Evolutionary conservation across 2,113 vertebrate genomes (phyloP), one percentile per base, ranked within the genome.

Genomic region (Takifugu flavidus): DNA sequence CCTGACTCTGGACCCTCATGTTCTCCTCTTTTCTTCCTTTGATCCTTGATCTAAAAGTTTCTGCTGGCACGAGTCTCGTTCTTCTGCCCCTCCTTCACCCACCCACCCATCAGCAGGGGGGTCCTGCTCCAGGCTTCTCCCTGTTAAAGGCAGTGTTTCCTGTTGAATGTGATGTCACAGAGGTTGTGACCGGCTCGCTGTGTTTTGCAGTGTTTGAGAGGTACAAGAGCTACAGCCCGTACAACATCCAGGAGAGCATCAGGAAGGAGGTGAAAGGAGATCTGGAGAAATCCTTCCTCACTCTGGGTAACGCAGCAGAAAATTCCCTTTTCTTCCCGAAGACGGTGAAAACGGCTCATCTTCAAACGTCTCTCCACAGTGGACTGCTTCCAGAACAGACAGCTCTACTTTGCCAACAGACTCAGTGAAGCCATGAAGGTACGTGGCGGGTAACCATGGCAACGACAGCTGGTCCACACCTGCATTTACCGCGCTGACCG

Each of bases 361-460:
- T 0, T 14, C n/a, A 10, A 2, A 0, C 54, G 11, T 58, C 15
- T 57, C 34, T 73, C 15, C 56, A 34, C 89, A 99, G 97, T 99
- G 13, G 93, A 96, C 73, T 96, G 95, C 79, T 94, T 99, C 65
- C 93, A 98, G 83, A 98, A 96, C 91, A 94, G 90, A 70, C 95
- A 96, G 70, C 87, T 94, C 57, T 99, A 98, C 76, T 99, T 98
- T 65, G 96, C 94, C 3, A 94, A 92, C 84, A 93, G 93, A 63
- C 91, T 99, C 42, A 90, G 86, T 0, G 95, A 96, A 8, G 95
- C 95, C 52, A 96, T 98, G 95, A 98, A 98, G 96, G 97, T 98
- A 92, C 14, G 13, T 3, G 29, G 5, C 7, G 1, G 7, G 34
- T 39, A 8, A 39, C 34, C 34, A 10, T 39, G 34, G 34, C 34